These are phyloP conservation scores for Drepana arcuata DNA, from an alignment of 1,140 invertebrate species.

Conservation along the genomic window DNA sequence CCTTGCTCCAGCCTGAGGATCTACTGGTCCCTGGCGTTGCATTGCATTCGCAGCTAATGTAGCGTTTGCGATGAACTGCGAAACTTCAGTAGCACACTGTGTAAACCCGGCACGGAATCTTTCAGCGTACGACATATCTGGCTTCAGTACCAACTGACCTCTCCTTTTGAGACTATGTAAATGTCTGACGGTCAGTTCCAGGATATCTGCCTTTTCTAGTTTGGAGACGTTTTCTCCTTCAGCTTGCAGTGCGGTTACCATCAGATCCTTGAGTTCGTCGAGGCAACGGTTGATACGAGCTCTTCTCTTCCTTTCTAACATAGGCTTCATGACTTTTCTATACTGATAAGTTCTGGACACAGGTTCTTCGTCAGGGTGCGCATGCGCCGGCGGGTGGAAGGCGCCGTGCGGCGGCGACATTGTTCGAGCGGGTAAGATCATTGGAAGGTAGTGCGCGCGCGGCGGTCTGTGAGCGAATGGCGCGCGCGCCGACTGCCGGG, in stretches of 20 bases:
- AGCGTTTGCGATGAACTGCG: slow-evolving; percentile 74
- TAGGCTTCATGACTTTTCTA: slow-evolving; percentile 95
- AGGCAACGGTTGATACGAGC: slow-evolving; percentile 95
- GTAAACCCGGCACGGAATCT: slow-evolving; percentile 92
- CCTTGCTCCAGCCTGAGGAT: slow-evolving; percentile 86
- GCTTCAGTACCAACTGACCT: slow-evolving; percentile 78
- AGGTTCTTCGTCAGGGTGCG: slow-evolving; percentile 76
- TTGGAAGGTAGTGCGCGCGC: slow-evolving; percentile 38
- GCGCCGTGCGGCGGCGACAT: slow-evolving; percentile 64
- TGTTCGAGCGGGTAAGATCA: slow-evolving; percentile 55
- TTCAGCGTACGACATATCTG: slow-evolving; percentile 77
- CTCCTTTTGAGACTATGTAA: slow-evolving; percentile 81
- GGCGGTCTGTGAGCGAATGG: slow-evolving; percentile 57
- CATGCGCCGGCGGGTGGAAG: slow-evolving; percentile 52
- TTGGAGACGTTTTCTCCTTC: slow-evolving; percentile 94
- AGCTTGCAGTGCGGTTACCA: slow-evolving; percentile 88
- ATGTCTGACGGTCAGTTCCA: slow-evolving; percentile 94
- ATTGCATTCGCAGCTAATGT: slow-evolving; percentile 87
- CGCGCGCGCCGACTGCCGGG: slow-evolving; percentile 48
- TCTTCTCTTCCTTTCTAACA: slow-evolving; percentile 92
- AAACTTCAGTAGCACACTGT: slow-evolving; percentile 93
- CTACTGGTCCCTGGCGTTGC: slow-evolving; percentile 74
- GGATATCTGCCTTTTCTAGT: slow-evolving; percentile 96
- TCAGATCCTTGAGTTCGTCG: slow-evolving; percentile 92
- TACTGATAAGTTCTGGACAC: slow-evolving; percentile 91